Evolutionary conservation across 2,113 vertebrate genomes (phyloP).

Genomic region (Anguilla rostrata): DNA sequence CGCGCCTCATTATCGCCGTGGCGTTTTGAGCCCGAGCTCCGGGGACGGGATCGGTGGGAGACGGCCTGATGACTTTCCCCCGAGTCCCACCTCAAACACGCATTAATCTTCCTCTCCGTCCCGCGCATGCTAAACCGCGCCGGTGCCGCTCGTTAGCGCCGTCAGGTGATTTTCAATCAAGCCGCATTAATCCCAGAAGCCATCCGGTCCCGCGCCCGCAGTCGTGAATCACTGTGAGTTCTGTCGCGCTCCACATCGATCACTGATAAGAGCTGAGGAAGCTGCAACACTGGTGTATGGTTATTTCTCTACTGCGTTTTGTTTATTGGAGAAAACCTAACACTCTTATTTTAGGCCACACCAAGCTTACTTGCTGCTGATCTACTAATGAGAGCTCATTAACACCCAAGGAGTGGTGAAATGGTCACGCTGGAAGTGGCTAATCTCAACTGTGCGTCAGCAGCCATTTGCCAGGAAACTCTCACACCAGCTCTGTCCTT

Average conservation of each 20-base stretch:
- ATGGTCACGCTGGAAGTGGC: neutral
- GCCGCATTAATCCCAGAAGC: neutral
- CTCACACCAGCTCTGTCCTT: too few relatives aligned
- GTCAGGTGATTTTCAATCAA: neutral
- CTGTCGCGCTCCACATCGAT: neutral
- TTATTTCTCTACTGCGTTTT: neutral
- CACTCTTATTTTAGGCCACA: neutral
- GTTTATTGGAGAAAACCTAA: neutral
- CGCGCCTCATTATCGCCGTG: neutral
- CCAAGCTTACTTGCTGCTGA: neutral
- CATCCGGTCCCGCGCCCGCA: neutral
- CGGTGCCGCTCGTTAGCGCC: neutral
- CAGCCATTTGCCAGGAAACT: too few relatives aligned
- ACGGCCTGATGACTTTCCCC: neutral
- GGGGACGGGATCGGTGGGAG: neutral
- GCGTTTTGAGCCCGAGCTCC: neutral
- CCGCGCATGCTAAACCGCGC: neutral
- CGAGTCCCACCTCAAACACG: neutral
- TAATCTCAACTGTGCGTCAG: neutral
- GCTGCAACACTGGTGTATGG: neutral
- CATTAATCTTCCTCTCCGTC: neutral
- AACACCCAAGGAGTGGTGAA: neutral
- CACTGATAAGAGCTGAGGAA: neutral
- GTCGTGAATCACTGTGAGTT: neutral
- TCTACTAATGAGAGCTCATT: neutral